Percentiles rank a stretch among this genome's conserved stretches.
phyloP scores from a whole-genome alignment of 2,113 vertebrate genomes.

The Ptilorrhoa leucosticta region DNA sequence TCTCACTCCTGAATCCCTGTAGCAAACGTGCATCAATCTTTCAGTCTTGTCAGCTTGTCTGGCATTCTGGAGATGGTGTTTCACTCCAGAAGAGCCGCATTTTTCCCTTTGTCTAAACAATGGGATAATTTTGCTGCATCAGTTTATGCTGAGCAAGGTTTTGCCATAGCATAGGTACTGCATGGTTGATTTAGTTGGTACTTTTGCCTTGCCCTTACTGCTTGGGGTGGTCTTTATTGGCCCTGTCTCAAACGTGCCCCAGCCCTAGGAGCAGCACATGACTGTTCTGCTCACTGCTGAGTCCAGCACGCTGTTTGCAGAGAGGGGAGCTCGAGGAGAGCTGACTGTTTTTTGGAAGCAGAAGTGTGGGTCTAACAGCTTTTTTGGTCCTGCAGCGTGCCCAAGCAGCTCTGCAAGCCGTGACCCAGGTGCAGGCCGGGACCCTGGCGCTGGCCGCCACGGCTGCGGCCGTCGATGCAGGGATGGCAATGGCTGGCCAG shows the following conservation, averaged over 20 bases:
- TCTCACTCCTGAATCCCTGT: neutral
- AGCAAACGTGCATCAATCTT: neutral
- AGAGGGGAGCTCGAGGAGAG: neutral
- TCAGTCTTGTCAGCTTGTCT: neutral
- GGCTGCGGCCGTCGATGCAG: constrained; percentile 67
- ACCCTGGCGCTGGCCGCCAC: constrained; percentile 74
- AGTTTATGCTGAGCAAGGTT: neutral
- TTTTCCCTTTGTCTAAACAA: neutral
- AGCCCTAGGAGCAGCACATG: neutral
- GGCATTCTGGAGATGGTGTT: neutral
- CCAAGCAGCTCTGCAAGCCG: constrained; percentile 90
- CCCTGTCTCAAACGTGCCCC: rapidly evolving
- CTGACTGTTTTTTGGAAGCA: neutral
- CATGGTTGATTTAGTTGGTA: neutral
- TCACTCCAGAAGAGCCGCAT: neutral
- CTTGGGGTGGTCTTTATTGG: neutral
- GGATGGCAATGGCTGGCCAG: constrained; percentile 75
- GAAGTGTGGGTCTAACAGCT: neutral
- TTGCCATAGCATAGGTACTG: neutral
- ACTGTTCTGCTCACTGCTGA: neutral
- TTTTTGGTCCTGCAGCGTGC: constrained; percentile 78
- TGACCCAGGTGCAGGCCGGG: constrained; percentile 82
- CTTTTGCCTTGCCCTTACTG: neutral
- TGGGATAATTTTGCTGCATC: neutral
- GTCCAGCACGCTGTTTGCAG: neutral